Percentiles rank a stretch among this genome's conserved stretches.
Conservation (phyloP, 2,888 invertebrate species). For the Drosophila kambysellisi region DNA sequence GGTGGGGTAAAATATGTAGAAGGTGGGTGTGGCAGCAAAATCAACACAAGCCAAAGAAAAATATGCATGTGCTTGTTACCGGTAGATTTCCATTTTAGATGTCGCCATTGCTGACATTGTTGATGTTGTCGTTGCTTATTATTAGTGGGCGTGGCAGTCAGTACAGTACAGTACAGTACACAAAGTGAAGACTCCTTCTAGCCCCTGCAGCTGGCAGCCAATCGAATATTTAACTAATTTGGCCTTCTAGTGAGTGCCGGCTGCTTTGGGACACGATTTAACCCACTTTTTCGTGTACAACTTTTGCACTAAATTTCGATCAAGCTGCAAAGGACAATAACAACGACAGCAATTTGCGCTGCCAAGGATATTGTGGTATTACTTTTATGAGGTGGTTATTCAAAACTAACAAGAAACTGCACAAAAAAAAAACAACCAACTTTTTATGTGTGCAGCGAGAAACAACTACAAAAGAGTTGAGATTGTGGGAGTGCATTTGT, state of each 20-base stretch:
- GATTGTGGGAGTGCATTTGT: conserved; percentile 43
- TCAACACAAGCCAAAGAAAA: conserved; percentile 65
- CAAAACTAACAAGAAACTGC: conserved; percentile 64
- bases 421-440: conserved; percentile 22
- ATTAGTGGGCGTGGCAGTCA: conserved; percentile 53
- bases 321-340: conserved; percentile 33
- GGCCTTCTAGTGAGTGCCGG: conserved; percentile 30
- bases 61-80: conserved; percentile 75
- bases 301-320: conserved; percentile 58
- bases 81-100: conserved; percentile 79
- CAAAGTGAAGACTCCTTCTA: conserved; percentile 4
- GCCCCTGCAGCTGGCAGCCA: conserved; percentile 28
- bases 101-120: conserved; percentile 47
- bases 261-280: conserved; percentile 24
- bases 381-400: conserved; percentile 70
- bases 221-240: conserved; percentile 74
- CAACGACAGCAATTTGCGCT: conserved; percentile 42
- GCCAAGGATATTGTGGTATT: conserved; percentile 72
- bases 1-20: conserved; percentile 36
- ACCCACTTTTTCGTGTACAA: conserved; percentile 40
- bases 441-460: neutral
- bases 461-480: neutral
- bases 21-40: conserved; percentile 37
- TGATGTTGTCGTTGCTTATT: conserved; percentile 48
- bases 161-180: too few relatives aligned